A percentile compares a stretch with the other conserved stretches of the same genome.
Conservation (phyloP, 2,888 invertebrate species). For the Conchocele bisecta region DNA sequence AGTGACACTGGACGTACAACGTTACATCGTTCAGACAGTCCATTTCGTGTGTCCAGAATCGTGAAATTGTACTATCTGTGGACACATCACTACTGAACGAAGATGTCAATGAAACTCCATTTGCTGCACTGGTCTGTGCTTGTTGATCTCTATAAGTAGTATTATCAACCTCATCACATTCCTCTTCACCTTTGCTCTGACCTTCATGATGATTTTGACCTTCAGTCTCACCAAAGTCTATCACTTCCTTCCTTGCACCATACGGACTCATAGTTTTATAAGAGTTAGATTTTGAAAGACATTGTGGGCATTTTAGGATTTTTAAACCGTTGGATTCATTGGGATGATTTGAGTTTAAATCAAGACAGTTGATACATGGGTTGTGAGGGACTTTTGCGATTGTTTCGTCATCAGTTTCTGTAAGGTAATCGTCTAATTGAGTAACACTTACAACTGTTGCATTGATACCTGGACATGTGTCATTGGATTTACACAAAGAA, state of each 20-base stretch:
- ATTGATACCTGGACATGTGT: too few relatives aligned
- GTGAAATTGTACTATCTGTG: constrained; percentile 53
- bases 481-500: too few relatives aligned
- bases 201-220: background rate
- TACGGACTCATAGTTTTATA: constrained; percentile 23
- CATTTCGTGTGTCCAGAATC: constrained; percentile 59
- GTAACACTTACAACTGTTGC: too few relatives aligned
- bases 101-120: background rate
- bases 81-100: constrained; percentile 49
- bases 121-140: background rate
- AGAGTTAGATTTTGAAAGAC: constrained; percentile 18
- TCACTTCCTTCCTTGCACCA: constrained; percentile 33
- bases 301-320: constrained; percentile 32
- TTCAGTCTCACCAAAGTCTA: constrained; percentile 45
- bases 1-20: constrained; percentile 76
- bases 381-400: constrained; percentile 12
- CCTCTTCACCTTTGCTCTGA: background rate
- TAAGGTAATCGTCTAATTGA: too few relatives aligned
- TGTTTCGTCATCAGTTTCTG: constrained; percentile 50
- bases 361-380: constrained; percentile 53
- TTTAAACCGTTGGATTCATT: background rate
- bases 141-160: background rate
- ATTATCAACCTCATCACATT: background rate
- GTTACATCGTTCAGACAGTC: constrained; percentile 67
- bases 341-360: constrained; percentile 14